These are phyloP conservation scores for Volucella zonaria DNA, from an alignment of 2,888 invertebrate species.

Conservation along the genomic window DNA sequence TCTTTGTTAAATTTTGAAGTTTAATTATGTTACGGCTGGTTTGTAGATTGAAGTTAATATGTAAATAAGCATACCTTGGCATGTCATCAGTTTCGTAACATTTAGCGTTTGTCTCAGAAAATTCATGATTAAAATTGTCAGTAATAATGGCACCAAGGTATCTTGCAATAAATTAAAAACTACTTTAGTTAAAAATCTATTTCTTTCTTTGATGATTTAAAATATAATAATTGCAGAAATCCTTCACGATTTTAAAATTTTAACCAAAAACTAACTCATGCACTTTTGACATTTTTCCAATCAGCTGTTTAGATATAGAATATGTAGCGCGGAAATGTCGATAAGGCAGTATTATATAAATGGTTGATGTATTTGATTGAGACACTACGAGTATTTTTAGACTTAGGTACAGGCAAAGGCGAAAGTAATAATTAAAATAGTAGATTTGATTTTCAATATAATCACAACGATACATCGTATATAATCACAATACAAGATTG, in stretches of 20 bases:
- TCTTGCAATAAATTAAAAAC: no score
- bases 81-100: slow-evolving; percentile 81
- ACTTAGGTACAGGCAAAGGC: slow-evolving; percentile 9
- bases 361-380: slow-evolving; percentile 22
- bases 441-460: not conserved
- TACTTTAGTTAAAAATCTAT: no score
- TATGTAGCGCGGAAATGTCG: slow-evolving; percentile 3
- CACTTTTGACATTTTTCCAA: slow-evolving; percentile 50
- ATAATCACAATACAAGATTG: no score
- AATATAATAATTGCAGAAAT: not conserved
- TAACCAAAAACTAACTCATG: slow-evolving; percentile 7
- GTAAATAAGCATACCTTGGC: slow-evolving; percentile 77
- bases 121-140: slow-evolving; percentile 78
- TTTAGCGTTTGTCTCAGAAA: slow-evolving; percentile 81
- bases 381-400: no score
- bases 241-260: slow-evolving; percentile 30
- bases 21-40: no score
- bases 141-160: not conserved
- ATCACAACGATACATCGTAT: no score
- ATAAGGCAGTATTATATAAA: not conserved
- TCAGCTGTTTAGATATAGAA: slow-evolving; percentile 52
- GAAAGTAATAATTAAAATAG: not conserved
- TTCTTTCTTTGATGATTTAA: no score
- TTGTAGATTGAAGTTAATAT: not conserved
- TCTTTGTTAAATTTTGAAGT: no score